Base-by-base conservation (phyloP, 2,113 vertebrate species). In the Nesoenas mayeri region DNA sequence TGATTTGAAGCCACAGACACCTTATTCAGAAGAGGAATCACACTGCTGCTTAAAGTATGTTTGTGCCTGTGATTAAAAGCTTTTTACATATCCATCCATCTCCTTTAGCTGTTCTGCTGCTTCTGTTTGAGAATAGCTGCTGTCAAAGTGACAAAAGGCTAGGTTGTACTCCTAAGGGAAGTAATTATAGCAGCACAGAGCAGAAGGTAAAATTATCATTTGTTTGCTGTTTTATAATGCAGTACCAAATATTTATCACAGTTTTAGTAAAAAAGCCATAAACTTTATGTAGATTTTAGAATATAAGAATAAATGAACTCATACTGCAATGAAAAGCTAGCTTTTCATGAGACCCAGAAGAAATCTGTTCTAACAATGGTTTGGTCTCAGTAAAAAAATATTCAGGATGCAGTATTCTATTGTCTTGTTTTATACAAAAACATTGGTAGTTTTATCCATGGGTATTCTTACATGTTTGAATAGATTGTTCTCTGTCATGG, bases 101-200 rank as follows among this genome's bases (percentile, higher is more conserved):
- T 95, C 81, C 85, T 94, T 95, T 89, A 87, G 93, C 84, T 89
- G 54, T 94, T 97, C 79, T 89, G 87, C 90, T 91, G 66, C 74
- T 92, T 96, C 67, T 81, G 56, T 91, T 92, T 89, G 93, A 97
- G 96, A 97, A 91, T 92, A 97, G 95, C 88, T 73, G 79, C 89
- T 94, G 96, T 96, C 72, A 98, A 97, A 93, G 73, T 96, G 97
- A 97, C 95, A 96, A 97, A 98, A 96, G 91, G 47, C 74, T 95
- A 83, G 79, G 44, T 60, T 97, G 73, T 93, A 89, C 88, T 98
- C 97, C 96, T 96, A 84, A 81, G 97, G 94, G 97, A 97, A 95
- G 86, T 94, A 97, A 97, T 98, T 97, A 97, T 58, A 95, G 91
- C 93, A 96, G 85, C 75, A 82, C 38, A 93, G 79, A 97, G 57